These are phyloP conservation scores for Dicrurus megarhynchus DNA, from an alignment of 2,113 vertebrate species.

Conservation along the genomic window DNA sequence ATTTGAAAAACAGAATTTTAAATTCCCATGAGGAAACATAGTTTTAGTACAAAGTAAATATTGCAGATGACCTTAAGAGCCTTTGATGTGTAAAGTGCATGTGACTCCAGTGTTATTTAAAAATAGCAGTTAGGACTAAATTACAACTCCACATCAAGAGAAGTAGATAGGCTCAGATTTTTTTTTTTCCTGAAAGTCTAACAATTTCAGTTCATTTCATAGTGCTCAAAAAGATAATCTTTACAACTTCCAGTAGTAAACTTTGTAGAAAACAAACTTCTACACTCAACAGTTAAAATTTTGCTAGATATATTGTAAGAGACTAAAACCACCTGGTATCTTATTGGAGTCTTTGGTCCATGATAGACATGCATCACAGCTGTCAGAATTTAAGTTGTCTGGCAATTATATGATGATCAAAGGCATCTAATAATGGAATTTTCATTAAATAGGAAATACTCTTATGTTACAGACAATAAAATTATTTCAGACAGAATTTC, in stretches of 20 bases:
- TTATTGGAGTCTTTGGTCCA: neutral
- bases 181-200: neutral
- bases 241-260: neutral
- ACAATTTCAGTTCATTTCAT: neutral
- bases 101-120: neutral
- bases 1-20: neutral
- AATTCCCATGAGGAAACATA: neutral
- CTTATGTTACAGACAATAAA: too few relatives aligned
- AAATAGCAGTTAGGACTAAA: neutral
- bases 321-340: neutral
- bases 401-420: neutral
- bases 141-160: neutral
- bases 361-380: accelerated
- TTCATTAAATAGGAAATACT: neutral
- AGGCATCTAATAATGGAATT: neutral
- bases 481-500: neutral
- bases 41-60: neutral
- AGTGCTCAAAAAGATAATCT: neutral
- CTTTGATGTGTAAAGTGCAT: neutral
- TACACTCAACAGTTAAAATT: neutral
- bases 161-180: neutral
- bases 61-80: neutral
- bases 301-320: neutral
- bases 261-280: neutral
- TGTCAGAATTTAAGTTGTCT: neutral